Conservation (phyloP, 2,797 vertebrate genomes). For the Tangara arthus region DNA sequence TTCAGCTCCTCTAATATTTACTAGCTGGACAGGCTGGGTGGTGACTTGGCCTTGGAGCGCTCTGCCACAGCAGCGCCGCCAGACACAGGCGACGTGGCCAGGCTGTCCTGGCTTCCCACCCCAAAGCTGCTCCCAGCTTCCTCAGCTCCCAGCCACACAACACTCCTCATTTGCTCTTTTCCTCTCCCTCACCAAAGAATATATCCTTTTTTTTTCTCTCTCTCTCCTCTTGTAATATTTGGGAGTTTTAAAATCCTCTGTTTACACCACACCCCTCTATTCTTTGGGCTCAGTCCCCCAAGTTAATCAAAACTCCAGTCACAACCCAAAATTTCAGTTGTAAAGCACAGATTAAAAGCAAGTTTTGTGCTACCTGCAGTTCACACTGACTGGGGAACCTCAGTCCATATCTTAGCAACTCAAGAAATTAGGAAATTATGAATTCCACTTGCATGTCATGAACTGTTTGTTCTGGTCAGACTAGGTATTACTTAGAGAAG, state of each 20-base stretch:
- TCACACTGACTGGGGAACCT: background rate
- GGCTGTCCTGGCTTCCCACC: background rate
- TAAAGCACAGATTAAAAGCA: background rate
- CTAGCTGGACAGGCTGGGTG: background rate
- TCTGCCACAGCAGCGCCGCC: background rate
- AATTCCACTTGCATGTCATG: background rate
- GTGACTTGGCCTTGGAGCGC: background rate
- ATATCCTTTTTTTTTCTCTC: background rate
- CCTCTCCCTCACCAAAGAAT: background rate
- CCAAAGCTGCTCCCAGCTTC: accelerated
- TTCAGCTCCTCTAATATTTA: background rate
- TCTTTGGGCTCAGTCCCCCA: background rate
- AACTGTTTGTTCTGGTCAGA: background rate
- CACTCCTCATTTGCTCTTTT: background rate
- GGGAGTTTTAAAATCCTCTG: background rate
- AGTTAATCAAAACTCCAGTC: background rate
- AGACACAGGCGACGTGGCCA: background rate
- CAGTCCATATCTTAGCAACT: background rate
- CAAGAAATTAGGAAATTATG: background rate
- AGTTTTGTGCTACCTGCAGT: background rate
- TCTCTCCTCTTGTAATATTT: background rate
- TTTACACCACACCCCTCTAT: background rate
- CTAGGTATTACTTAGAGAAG: background rate
- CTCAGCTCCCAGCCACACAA: background rate
- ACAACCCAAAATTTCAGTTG: background rate